Evolutionary conservation across 2,113 vertebrate genomes (phyloP).

Genomic region (Lepus timidus): DNA sequence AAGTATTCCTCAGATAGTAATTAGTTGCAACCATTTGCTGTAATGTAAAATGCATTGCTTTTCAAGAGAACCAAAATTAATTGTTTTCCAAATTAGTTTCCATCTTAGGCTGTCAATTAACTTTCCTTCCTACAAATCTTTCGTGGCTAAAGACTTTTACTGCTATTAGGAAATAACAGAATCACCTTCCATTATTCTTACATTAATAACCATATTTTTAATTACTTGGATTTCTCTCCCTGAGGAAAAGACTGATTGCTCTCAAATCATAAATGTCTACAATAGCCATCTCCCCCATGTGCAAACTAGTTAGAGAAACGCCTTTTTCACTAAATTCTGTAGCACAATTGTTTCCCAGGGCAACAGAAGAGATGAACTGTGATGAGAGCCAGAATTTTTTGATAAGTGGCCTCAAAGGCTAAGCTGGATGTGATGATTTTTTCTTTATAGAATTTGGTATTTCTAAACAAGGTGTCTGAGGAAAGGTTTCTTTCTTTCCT

Average conservation of each 20-base stretch:
- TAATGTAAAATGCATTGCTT: constrained; percentile 62
- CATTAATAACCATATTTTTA: constrained; percentile 69
- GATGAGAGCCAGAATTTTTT: background rate
- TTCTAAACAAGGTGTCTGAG: background rate
- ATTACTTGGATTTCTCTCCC: constrained; percentile 52
- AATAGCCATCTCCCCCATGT: background rate
- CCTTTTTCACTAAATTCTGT: background rate
- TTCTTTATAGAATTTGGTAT: background rate
- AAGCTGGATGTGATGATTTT: background rate
- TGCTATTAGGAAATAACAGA: constrained; percentile 29
- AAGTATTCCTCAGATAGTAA: constrained; percentile 47
- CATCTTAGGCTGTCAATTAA: constrained; percentile 59
- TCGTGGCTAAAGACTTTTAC: constrained; percentile 49
- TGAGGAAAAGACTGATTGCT: constrained; percentile 37
- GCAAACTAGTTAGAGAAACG: background rate
- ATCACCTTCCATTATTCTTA: constrained; percentile 16
- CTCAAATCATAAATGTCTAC: constrained; percentile 31
- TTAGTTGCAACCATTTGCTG: constrained; percentile 51
- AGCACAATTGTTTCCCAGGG: constrained; percentile 5
- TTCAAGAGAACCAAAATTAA: constrained; percentile 72
- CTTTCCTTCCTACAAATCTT: constrained; percentile 57
- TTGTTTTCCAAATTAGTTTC: constrained; percentile 61
- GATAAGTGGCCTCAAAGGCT: background rate
- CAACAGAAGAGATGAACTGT: background rate
- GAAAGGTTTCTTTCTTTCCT: background rate